Evolutionary conservation across 2,113 vertebrate species (phyloP).

Genomic region (Cromileptes altivelis): DNA sequence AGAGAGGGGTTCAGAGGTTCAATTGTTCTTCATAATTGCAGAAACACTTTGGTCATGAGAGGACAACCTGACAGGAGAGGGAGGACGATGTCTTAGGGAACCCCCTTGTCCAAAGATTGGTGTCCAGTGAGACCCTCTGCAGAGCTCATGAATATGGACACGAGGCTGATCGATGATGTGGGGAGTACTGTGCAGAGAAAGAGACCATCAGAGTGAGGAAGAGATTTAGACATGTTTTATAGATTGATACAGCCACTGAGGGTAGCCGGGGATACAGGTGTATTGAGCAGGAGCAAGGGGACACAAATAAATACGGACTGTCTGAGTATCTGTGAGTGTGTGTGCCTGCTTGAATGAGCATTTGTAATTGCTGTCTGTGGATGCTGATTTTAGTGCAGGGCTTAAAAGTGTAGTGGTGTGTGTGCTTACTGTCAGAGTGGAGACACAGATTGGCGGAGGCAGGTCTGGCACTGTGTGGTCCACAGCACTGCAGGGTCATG

Average conservation of each 20-base stretch:
- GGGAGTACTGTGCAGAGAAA: constrained; percentile 20
- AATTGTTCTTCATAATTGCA: constrained; percentile 17
- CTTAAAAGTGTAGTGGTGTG: constrained; percentile 45
- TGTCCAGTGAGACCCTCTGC: constrained; percentile 28
- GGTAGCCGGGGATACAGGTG: constrained; percentile 30
- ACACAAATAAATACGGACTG: constrained; percentile 40
- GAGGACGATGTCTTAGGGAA: constrained; percentile 15
- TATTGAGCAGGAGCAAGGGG: constrained; percentile 7
- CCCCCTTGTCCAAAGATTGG: neutral
- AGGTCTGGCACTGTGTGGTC: constrained; percentile 64
- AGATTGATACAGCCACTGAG: constrained; percentile 27
- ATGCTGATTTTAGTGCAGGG: constrained; percentile 53
- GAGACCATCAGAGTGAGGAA: neutral
- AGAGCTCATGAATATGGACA: constrained; percentile 59
- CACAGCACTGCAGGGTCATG: constrained; percentile 74
- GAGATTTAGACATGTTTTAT: constrained; percentile 46
- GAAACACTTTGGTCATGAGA: constrained; percentile 7
- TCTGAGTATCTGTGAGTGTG: constrained; percentile 47
- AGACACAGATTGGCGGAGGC: constrained; percentile 70
- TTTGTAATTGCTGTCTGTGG: constrained; percentile 51
- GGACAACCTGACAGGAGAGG: constrained; percentile 14
- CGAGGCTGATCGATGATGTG: constrained; percentile 29
- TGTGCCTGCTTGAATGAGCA: constrained; percentile 36
- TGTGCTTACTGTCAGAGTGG: constrained; percentile 47
- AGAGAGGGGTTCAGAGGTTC: constrained; percentile 1